These are phyloP conservation scores for Mimachlamys varia DNA, from an alignment of 2,888 invertebrate species.

Conservation along the genomic window DNA sequence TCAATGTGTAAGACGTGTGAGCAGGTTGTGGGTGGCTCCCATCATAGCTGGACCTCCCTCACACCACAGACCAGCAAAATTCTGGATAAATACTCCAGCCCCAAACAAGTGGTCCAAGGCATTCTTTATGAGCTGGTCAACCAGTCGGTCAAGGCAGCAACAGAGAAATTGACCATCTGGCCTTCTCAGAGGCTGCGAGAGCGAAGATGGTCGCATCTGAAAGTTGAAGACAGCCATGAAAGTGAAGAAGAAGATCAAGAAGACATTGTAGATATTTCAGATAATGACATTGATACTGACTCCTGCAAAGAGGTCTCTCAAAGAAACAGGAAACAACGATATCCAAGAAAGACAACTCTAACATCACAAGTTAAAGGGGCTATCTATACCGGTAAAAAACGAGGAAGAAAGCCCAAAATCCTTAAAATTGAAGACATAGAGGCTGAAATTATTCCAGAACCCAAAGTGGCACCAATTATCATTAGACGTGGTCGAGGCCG, in stretches of 20 bases:
- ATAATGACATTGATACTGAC: conserved; percentile 17
- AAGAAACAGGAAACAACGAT: background rate
- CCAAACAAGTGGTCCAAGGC: conserved; percentile 16
- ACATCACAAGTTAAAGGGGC: background rate
- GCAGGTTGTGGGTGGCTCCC: background rate
- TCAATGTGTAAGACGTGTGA: background rate
- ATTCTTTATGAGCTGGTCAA: conserved; percentile 38
- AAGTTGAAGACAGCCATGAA: conserved; percentile 29
- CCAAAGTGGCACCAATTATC: background rate
- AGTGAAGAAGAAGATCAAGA: background rate
- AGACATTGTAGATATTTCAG: conserved; percentile 19
- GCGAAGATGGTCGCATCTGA: conserved; percentile 1
- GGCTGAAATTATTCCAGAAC: background rate
- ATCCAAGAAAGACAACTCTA: background rate
- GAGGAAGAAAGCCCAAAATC: background rate
- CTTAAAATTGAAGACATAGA: background rate
- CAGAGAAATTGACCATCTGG: conserved; percentile 37
- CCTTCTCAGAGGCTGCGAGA: conserved; percentile 34
- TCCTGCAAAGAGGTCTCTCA: conserved; percentile 38
- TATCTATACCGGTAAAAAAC: background rate
- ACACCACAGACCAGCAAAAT: conserved; percentile 30
- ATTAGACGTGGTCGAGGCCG: conserved; percentile 32
- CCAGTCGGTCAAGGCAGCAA: conserved; percentile 35
- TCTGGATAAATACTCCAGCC: conserved; percentile 8
- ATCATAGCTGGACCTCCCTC: background rate